Evolutionary conservation across 2,113 vertebrate species (phyloP).

Genomic region (Percina caprodes): DNA sequence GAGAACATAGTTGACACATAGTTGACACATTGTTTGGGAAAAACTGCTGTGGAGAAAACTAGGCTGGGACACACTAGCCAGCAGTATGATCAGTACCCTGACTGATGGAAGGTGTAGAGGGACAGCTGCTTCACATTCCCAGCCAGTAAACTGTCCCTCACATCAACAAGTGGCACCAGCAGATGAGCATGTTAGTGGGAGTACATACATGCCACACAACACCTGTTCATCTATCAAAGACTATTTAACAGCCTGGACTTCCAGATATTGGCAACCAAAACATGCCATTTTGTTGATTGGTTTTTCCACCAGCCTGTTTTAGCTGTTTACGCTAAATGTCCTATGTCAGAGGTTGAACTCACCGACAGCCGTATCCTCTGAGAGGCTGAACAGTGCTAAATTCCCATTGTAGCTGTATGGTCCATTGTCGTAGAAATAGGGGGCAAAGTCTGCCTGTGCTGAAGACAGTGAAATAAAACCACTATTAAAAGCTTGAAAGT

Average conservation of each 20-base stretch:
- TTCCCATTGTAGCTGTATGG: slow-evolving; percentile 92
- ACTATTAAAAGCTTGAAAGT: slow-evolving; percentile 1
- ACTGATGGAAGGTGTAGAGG: slow-evolving; percentile 28
- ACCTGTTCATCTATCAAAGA: slow-evolving; percentile 63
- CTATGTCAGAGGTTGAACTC: slow-evolving; percentile 68
- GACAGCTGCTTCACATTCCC: slow-evolving; percentile 48
- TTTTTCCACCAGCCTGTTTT: slow-evolving; percentile 10
- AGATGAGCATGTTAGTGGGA: slow-evolving; percentile 46
- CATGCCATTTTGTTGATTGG: slow-evolving; percentile 33
- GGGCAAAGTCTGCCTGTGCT: slow-evolving; percentile 92
- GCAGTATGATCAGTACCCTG: neutral
- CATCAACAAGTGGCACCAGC: slow-evolving; percentile 55
- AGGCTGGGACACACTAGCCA: slow-evolving; percentile 4
- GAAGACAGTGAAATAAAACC: slow-evolving; percentile 38
- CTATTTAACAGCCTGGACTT: slow-evolving; percentile 42
- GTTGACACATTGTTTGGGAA: neutral
- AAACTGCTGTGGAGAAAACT: slow-evolving; percentile 18
- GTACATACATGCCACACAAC: slow-evolving; percentile 20
- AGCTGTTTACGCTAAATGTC: slow-evolving; percentile 5
- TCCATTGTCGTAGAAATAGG: slow-evolving; percentile 95
- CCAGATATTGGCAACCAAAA: slow-evolving; percentile 9
- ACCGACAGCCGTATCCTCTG: slow-evolving; percentile 94
- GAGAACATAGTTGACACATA: neutral
- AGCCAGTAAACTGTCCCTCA: slow-evolving; percentile 38
- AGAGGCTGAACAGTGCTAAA: slow-evolving; percentile 95